Percentiles rank a stretch among this genome's conserved stretches.
Evolutionary conservation across 2,113 vertebrate genomes (phyloP).

Genomic region (Eclectus roratus): DNA sequence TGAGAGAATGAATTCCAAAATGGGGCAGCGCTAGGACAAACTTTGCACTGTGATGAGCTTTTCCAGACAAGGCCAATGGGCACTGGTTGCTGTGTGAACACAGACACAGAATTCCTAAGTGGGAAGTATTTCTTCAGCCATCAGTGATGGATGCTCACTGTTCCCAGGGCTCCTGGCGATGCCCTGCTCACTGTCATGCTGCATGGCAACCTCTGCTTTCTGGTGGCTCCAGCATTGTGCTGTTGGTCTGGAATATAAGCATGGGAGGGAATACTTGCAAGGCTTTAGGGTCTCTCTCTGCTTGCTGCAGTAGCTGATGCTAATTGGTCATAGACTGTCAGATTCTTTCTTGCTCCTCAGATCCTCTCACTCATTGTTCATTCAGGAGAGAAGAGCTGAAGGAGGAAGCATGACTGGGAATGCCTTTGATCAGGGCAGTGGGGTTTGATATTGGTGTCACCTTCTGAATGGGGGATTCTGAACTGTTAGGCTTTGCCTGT

Average conservation of each 20-base stretch:
- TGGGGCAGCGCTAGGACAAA: neutral
- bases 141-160: accelerated
- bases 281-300: neutral
- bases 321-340: neutral
- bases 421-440: neutral
- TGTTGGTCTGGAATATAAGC: neutral
- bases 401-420: neutral
- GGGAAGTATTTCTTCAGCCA: neutral
- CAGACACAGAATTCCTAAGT: neutral
- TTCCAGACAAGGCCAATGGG: neutral
- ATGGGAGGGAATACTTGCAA: neutral
- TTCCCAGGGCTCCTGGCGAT: neutral
- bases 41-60: neutral
- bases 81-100: neutral
- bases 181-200: neutral
- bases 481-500: neutral
- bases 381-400: neutral
- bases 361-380: neutral
- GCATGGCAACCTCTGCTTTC: neutral
- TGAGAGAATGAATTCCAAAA: slow-evolving; percentile 3
- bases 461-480: neutral
- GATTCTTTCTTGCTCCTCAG: neutral
- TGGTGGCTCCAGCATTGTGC: neutral
- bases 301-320: neutral
- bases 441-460: neutral